Percentiles rank a stretch among this genome's conserved stretches.
Evolutionary conservation across 2,888 invertebrate genomes (phyloP).

Genomic region (Rhaphigaster nebulosa): DNA sequence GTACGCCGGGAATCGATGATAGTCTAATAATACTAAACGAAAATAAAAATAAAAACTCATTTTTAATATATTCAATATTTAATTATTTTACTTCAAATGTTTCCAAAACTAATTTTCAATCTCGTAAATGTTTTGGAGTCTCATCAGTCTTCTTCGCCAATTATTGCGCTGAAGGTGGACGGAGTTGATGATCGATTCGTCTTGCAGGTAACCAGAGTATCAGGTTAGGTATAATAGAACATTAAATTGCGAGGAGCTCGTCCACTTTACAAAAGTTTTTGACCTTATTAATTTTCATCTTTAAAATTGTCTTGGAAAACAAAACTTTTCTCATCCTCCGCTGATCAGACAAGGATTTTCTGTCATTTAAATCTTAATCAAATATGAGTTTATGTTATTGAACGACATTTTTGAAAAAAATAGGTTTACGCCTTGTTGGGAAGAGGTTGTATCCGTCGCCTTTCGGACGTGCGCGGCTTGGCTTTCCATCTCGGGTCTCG

Average conservation of each 20-base stretch:
- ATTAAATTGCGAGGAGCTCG: background rate
- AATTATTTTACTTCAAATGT: background rate
- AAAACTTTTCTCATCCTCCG: background rate
- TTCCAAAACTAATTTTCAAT: background rate
- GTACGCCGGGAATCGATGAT: no score
- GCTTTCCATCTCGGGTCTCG: no score
- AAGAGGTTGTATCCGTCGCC: no score
- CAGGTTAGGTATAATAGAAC: slow-evolving; percentile 12
- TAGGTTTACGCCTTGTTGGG: no score
- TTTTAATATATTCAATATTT: no score
- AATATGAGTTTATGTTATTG: no score
- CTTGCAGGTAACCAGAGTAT: background rate
- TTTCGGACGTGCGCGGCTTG: no score
- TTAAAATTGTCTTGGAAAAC: background rate
- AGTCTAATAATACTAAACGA: no score
- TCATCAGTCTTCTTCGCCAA: background rate
- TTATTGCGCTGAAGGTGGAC: background rate
- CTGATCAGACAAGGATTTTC: background rate
- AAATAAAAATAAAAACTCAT: no score
- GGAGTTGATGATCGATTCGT: background rate
- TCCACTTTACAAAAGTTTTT: background rate
- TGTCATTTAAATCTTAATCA: no score
- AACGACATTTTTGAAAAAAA: no score
- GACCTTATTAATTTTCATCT: background rate
- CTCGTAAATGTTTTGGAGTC: background rate